Conservation (phyloP, 2,113 vertebrate species). For the Rhynchomys soricoides region DNA sequence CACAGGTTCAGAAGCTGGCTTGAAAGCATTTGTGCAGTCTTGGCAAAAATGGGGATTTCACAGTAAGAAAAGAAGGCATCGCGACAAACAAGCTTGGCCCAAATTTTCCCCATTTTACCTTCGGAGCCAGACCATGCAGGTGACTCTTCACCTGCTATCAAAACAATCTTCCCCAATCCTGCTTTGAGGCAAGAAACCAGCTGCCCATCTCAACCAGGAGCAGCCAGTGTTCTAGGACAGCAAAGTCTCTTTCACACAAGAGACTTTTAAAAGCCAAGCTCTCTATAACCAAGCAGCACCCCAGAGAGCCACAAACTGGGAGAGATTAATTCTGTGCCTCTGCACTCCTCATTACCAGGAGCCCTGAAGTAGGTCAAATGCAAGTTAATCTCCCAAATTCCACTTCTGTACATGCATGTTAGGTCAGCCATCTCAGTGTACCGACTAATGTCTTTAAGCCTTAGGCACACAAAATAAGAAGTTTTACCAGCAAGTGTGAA, state of each 20-base stretch:
- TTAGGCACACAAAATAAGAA: constrained; percentile 82
- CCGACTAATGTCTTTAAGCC: constrained; percentile 83
- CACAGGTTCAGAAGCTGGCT: constrained; percentile 3
- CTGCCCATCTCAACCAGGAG: constrained; percentile 72
- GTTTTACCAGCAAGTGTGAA: constrained; percentile 73
- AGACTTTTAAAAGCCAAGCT: constrained; percentile 89
- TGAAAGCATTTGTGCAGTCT: constrained; percentile 45
- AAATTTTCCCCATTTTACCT: constrained; percentile 30
- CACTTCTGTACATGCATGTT: constrained; percentile 87
- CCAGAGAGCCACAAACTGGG: constrained; percentile 91
- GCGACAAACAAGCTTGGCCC: not conserved
- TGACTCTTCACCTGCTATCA: constrained; percentile 51
- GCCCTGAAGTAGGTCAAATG: constrained; percentile 90
- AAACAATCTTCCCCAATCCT: constrained; percentile 74
- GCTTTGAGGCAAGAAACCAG: constrained; percentile 82
- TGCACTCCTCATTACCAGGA: constrained; percentile 90
- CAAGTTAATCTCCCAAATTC: constrained; percentile 93
- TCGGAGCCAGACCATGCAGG: not conserved
- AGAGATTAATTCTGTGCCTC: constrained; percentile 92
- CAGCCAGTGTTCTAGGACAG: constrained; percentile 72
- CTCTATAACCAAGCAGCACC: constrained; percentile 90
- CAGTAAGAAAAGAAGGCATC: not conserved
- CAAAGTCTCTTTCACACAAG: constrained; percentile 85
- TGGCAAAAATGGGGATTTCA: not conserved
- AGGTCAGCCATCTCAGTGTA: constrained; percentile 82